Evolutionary conservation across 1,140 invertebrate species (phyloP), one percentile per base, ranked within the genome.

Genomic region (Cydia pomonella): DNA sequence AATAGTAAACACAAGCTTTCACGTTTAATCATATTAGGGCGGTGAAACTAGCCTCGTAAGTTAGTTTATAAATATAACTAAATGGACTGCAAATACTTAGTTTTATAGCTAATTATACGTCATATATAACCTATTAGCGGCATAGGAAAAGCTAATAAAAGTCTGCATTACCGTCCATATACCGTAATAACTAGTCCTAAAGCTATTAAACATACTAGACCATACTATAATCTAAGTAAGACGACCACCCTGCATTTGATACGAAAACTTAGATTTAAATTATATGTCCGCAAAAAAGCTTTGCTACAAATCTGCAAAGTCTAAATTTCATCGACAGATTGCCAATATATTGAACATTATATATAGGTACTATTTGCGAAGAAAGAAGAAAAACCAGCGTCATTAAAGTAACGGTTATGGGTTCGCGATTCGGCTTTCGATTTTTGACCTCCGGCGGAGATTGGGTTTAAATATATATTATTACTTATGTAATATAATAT

Each of bases 361-460:
- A 59, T 23, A 59, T 23, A 59, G 7, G 5, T 50, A n/a, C 21
- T 66, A 69, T 69, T 69, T 69, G 23, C 64, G 64, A 18, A n/a
- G 6, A 33, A 66, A 66, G 63, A 69, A 69, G 64, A 21, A 69
- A 69, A 69, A 69, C 64, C 53, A 23, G 7, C 23, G 18, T 10
- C 64, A 41, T 66, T 69, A 69, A 69, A 18, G 16, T 69, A 69
- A 69, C 64, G 64, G 64, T 38, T 69, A 10, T 38, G 27, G 29
- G 27, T 69, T 33, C 64, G 64, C 64, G 72, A 76, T 71, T 66
- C 33, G 47, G 72, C 76, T 77, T 75, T 77, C 76, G 74, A 73
- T 77, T 77, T 38, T 77, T 69, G 71, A 59, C 76, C 71, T 21
- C 69, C 18, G 71, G 76, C 73, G 25, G 59, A 66, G 47, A 21